Conservation (phyloP, 2,797 vertebrate genomes). For the Jordanella pulchra region DNA sequence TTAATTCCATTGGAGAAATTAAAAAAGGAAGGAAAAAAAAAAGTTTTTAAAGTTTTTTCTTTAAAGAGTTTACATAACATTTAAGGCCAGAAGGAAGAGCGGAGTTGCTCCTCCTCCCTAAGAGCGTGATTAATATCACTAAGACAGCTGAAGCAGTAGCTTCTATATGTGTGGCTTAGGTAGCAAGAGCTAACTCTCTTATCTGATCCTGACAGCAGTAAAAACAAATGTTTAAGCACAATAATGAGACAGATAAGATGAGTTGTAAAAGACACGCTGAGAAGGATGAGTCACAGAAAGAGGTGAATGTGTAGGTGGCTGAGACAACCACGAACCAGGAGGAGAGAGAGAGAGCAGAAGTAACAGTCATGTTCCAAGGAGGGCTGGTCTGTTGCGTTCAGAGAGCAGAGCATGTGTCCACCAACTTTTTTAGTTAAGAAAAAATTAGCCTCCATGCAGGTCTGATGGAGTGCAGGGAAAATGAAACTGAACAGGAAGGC, state of each 20-base stretch:
- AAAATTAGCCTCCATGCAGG: slow-evolving; percentile 53
- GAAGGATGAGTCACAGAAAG: neutral
- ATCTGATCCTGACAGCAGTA: slow-evolving; percentile 40
- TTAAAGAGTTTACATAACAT: neutral
- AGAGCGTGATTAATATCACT: neutral
- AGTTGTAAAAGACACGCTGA: slow-evolving; percentile 26
- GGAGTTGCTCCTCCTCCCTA: neutral
- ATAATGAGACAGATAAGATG: slow-evolving; percentile 45
- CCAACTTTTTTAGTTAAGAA: slow-evolving; percentile 53
- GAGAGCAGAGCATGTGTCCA: slow-evolving; percentile 7
- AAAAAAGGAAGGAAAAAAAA: neutral
- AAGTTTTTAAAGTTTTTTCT: neutral
- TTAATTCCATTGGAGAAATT: neutral
- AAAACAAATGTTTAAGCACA: slow-evolving; percentile 44
- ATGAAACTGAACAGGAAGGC: slow-evolving; percentile 54
- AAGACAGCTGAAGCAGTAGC: neutral
- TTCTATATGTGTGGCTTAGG: slow-evolving; percentile 19
- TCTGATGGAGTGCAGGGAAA: slow-evolving; percentile 51
- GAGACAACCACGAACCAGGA: slow-evolving; percentile 16
- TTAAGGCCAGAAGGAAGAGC: neutral
- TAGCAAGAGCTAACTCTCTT: slow-evolving; percentile 52
- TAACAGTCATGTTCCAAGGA: neutral
- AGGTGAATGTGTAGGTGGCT: slow-evolving; percentile 25
- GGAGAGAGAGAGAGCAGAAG: slow-evolving; percentile 20
- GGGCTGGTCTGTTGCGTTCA: slow-evolving; percentile 15